These are phyloP conservation scores for Mirounga angustirostris DNA, from an alignment of 2,113 vertebrate species.

Conservation along the genomic window DNA sequence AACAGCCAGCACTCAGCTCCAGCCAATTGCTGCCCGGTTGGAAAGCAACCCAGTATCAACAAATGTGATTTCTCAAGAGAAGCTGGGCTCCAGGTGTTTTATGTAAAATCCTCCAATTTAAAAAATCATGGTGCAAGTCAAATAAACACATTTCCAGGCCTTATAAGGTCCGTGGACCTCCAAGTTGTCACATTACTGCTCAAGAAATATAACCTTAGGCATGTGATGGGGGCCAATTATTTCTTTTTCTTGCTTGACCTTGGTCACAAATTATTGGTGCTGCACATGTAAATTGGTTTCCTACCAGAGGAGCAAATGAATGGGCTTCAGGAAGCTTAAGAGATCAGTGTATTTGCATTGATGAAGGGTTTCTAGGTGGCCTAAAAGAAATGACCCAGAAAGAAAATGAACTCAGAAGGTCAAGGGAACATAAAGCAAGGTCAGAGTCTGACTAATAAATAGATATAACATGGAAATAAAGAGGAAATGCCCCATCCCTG, in stretches of 20 bases:
- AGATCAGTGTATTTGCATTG: not conserved
- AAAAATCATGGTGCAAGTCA: conserved; percentile 38
- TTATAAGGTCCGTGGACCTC: not conserved
- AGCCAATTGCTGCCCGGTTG: not conserved
- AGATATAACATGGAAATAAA: not conserved
- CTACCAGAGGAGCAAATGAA: not conserved
- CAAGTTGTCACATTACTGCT: not conserved
- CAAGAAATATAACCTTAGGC: not conserved
- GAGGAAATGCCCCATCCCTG: not conserved
- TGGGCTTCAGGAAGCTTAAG: not conserved
- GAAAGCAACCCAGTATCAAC: conserved; percentile 31
- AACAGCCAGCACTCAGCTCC: not conserved
- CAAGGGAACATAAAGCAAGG: conserved; percentile 10
- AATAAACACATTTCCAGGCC: conserved; percentile 11
- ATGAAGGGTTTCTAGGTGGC: not conserved
- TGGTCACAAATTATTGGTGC: not conserved
- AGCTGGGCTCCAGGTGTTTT: not conserved
- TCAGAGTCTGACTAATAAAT: conserved; percentile 19
- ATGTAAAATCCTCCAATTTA: conserved; percentile 39
- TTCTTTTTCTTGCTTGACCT: conserved; percentile 34
- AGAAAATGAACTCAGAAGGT: conserved; percentile 13
- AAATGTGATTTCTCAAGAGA: conserved; percentile 53
- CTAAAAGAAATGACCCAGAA: conserved; percentile 28
- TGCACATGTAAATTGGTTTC: not conserved
- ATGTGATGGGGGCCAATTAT: not conserved